Percentiles rank a stretch among this genome's conserved stretches.
Evolutionary conservation across 2,797 vertebrate species (phyloP).

Genomic region (Melanogrammus aeglefinus): DNA sequence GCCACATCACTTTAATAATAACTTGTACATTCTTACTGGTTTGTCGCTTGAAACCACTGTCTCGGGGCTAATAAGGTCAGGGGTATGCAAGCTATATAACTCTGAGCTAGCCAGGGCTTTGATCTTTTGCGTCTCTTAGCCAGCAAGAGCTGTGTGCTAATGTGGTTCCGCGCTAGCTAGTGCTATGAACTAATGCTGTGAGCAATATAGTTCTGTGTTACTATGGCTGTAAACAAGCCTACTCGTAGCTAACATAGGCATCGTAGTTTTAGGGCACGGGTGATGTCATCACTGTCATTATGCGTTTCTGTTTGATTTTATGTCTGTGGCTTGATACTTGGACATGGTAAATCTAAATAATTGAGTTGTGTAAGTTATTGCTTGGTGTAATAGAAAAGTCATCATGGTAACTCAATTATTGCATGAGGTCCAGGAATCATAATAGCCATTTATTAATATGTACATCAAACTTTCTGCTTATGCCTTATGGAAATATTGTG

Average conservation of each 20-base stretch:
- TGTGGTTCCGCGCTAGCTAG: not conserved
- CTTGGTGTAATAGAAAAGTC: not conserved
- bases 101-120: not conserved
- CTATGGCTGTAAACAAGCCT: no score
- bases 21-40: not conserved
- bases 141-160: not conserved
- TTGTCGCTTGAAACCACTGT: not conserved
- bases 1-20: not conserved
- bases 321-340: not conserved
- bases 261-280: not conserved
- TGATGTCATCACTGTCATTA: not conserved
- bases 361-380: not conserved
- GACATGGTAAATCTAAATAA: not conserved
- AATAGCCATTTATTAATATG: not conserved
- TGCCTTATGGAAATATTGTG: not conserved
- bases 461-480: not conserved
- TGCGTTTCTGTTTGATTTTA: not conserved
- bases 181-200: not conserved
- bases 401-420: not conserved
- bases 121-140: not conserved
- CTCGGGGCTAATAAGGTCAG: not conserved
- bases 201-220: no score
- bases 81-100: not conserved
- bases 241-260: not conserved
- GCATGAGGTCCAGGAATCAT: not conserved